Evolutionary conservation across 2,888 invertebrate genomes (phyloP).

Genomic region (Galerucella pusilla): DNA sequence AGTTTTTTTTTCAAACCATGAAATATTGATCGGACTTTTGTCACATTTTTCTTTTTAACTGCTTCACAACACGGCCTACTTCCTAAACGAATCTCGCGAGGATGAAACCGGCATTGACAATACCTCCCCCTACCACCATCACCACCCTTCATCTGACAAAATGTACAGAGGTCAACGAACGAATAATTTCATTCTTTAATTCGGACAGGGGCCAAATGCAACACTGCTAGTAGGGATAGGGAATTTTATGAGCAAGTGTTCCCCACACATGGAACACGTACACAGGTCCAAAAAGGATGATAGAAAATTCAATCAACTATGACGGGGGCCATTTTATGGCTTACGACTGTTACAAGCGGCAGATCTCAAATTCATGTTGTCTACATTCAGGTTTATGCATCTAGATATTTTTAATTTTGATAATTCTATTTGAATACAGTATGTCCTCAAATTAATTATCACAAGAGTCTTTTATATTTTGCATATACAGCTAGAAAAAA

Average conservation of each 20-base stretch:
- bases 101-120: slow-evolving; percentile 9
- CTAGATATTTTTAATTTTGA: neutral
- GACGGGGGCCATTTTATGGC: neutral
- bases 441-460: too few species aligned
- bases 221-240: slow-evolving; percentile 6
- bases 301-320: slow-evolving; percentile 19
- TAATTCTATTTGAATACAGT: too few species aligned
- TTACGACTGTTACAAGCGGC: neutral
- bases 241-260: slow-evolving; percentile 30
- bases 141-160: slow-evolving; percentile 5
- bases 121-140: slow-evolving; percentile 2
- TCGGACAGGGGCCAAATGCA: slow-evolving; percentile 15
- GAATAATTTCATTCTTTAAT: slow-evolving; percentile 31
- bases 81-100: neutral
- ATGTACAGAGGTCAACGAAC: slow-evolving; percentile 23
- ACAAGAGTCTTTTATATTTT: too few species aligned
- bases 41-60: neutral
- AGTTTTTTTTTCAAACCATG: too few species aligned
- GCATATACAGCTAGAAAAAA: too few species aligned
- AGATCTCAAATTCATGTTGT: neutral
- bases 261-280: neutral
- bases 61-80: neutral
- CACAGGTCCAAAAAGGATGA: slow-evolving; percentile 20
- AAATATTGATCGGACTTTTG: too few species aligned
- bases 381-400: neutral